Evolutionary conservation across 1,140 invertebrate species (phyloP), one percentile per base, ranked within the genome.

Genomic region (Pseudomyrmex gracilis): DNA sequence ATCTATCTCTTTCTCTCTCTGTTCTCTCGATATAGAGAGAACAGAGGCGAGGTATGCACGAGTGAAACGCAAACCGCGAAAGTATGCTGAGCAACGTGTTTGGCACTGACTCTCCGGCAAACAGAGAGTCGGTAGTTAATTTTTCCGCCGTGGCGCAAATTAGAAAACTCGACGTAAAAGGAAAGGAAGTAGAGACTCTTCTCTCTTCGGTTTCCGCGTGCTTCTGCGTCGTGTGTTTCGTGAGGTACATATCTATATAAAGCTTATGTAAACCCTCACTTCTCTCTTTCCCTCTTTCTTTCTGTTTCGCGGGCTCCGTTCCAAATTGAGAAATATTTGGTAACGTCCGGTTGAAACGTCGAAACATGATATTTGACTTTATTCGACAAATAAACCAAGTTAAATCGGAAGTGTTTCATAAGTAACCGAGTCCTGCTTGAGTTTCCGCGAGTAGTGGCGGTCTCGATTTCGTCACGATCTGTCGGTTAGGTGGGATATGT

Each of bases 11-110:
- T 5, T 34, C 34, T 34, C 57, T 60, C 17, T 2, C 9, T 22
- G 17, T 15, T n/a, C 47, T 78, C 66, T 45, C 63, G 74, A 55
- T 70, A 24, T 57, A 49, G 34, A n/a, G n/a, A n/a, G n/a, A n/a
- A n/a, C n/a, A n/a, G n/a, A 45, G 24, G 20, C 20, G 22, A 34
- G 7, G 34, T 34, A 34, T 7, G 34, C 34, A 64, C 8, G 15
- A 43, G 74, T 45, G 74, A 78, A 67, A 67, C 49, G 63, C 47
- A 67, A 34, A 77, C 2, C 63, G 74, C 49, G 51, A 78, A 68
- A 78, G 74, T 68, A 55, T 24, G 74, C 17, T 55, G 45, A 55
- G 9, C 15, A 9, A n/a, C 63, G 34, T 34, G 34, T 77, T 68
- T 78, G 63, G 47, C 74, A 57, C 74, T 47, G 64, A 68, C 34